These are phyloP conservation scores for Origma solitaria DNA, from an alignment of 2,113 vertebrate species.

Conservation along the genomic window DNA sequence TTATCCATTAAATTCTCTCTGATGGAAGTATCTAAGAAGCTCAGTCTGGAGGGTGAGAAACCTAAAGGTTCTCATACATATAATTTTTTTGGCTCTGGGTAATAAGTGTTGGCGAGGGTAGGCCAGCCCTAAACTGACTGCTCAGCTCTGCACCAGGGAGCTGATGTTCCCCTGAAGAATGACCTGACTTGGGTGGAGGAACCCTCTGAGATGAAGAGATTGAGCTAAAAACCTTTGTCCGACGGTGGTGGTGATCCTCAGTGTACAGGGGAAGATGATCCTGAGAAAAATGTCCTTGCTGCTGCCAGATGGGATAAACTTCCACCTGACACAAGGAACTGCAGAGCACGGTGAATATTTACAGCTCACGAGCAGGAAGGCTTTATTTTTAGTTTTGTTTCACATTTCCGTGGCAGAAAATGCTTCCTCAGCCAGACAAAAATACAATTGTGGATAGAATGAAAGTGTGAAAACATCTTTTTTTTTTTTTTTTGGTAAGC, in stretches of 20 bases:
- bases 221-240: not conserved
- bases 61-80: not conserved
- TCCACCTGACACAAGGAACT: not conserved
- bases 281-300: not conserved
- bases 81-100: not conserved
- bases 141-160: not conserved
- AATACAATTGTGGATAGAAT: not conserved
- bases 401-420: not conserved
- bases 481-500: not conserved
- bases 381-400: not conserved
- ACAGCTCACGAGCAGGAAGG: not conserved
- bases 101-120: no score
- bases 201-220: not conserved
- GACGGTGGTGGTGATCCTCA: not conserved
- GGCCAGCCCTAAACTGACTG: rapidly evolving
- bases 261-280: not conserved
- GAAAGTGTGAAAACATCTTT: not conserved
- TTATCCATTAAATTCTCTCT: not conserved
- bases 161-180: not conserved
- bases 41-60: not conserved
- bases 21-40: not conserved
- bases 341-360: not conserved
- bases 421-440: not conserved
- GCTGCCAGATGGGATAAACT: not conserved
- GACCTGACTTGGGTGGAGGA: not conserved